Conservation (phyloP, 2,113 vertebrate genomes). For the Elaphurus davidianus region DNA sequence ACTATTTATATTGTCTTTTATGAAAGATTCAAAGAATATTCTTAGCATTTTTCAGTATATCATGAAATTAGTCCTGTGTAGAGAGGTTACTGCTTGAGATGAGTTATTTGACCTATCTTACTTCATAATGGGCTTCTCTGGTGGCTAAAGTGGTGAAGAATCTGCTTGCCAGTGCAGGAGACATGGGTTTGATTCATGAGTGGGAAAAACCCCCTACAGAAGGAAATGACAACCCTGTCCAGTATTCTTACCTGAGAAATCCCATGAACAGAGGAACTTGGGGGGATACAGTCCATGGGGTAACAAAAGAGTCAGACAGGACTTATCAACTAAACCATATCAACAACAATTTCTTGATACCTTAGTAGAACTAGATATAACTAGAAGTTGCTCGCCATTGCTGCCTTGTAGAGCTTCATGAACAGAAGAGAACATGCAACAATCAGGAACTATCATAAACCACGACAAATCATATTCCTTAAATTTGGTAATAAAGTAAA, state of each 20-base stretch:
- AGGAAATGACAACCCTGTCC: not conserved
- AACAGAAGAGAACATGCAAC: not conserved
- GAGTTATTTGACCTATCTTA: not conserved
- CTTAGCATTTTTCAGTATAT: not conserved
- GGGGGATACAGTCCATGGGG: not conserved
- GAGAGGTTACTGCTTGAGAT: not conserved
- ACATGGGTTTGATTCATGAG: not conserved
- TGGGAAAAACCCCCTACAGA: not conserved
- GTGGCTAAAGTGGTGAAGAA: not conserved
- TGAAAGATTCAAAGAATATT: not conserved
- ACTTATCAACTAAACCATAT: not conserved
- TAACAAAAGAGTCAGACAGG: not conserved
- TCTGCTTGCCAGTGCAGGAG: not conserved
- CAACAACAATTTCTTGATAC: not conserved
- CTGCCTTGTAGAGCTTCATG: not conserved
- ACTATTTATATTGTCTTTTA: not conserved
- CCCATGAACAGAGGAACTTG: not conserved
- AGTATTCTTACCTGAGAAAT: not conserved
- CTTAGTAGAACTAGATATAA: not conserved
- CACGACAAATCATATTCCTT: not conserved
- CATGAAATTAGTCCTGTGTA: not conserved
- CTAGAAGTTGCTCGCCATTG: not conserved
- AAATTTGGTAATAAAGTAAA: not conserved
- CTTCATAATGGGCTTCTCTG: not conserved
- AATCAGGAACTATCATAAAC: not conserved